Percentiles rank a stretch among this genome's conserved stretches.
These are phyloP conservation scores for Pseudorectes ferrugineus DNA, from an alignment of 2,113 vertebrate species.

Conservation along the genomic window DNA sequence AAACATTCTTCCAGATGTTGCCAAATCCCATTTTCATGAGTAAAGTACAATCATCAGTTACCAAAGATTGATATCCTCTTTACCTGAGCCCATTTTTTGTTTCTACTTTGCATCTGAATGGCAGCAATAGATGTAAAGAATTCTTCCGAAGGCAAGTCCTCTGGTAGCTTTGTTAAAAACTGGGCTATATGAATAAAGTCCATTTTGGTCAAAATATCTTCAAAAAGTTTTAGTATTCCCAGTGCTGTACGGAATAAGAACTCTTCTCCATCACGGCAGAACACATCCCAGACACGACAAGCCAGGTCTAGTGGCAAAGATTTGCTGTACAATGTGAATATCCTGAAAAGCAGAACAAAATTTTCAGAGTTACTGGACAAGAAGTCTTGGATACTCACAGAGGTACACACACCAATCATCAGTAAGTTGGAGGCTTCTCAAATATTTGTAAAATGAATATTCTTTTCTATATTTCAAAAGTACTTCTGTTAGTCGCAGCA, in stretches of 20 bases:
- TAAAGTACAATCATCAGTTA: background rate
- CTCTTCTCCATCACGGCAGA: constrained; percentile 93
- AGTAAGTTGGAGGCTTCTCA: background rate
- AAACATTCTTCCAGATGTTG: background rate
- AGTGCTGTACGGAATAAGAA: constrained; percentile 93
- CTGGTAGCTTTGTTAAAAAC: constrained; percentile 92
- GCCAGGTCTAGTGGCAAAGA: constrained; percentile 91
- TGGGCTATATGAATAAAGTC: constrained; percentile 98
- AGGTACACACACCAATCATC: background rate
- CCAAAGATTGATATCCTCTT: background rate
- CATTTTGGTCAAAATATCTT: constrained; percentile 90
- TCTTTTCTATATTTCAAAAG: background rate
- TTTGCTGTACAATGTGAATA: constrained; percentile 95
- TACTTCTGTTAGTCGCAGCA: background rate
- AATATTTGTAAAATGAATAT: background rate
- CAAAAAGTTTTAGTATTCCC: constrained; percentile 87
- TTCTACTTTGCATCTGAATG: constrained; percentile 90
- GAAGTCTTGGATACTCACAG: background rate
- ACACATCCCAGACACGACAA: constrained; percentile 95
- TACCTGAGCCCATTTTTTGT: constrained; percentile 93
- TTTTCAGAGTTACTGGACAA: background rate
- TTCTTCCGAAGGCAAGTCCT: constrained; percentile 82
- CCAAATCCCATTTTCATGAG: background rate
- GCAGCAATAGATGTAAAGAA: constrained; percentile 85
- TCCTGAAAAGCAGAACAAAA: constrained; percentile 71